Conservation (phyloP, 1,140 invertebrate genomes). For the Orchesella cincta region DNA sequence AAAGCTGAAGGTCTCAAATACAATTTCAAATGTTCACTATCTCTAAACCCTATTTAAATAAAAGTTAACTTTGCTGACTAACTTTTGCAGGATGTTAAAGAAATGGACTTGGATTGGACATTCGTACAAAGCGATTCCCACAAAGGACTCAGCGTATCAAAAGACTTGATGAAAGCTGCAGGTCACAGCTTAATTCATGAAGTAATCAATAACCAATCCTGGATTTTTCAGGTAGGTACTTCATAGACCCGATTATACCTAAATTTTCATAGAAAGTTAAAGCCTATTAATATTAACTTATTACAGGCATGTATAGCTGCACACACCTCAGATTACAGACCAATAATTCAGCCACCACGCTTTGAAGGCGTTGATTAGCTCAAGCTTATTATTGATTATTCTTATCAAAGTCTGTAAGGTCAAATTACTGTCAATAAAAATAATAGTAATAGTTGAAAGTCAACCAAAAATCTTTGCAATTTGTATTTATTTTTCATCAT, state of each 20-base stretch:
- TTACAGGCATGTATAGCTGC: slow-evolving; percentile 21
- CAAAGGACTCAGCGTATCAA: slow-evolving; percentile 8
- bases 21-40: slow-evolving; percentile 14
- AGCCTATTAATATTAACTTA: background rate
- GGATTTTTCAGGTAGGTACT: slow-evolving; percentile 9
- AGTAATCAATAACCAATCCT: background rate
- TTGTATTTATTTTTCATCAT: too few species aligned
- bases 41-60: background rate
- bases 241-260: too few species aligned
- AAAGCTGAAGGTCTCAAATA: background rate
- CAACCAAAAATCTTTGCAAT: too few species aligned
- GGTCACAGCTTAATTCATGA: background rate
- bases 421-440: too few species aligned
- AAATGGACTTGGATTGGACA: slow-evolving; percentile 43
- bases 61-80: background rate
- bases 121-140: slow-evolving; percentile 39
- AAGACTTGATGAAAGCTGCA: background rate
- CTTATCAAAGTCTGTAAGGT: too few species aligned
- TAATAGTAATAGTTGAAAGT: too few species aligned
- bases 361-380: slow-evolving; percentile 34
- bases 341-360: background rate
- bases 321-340: background rate
- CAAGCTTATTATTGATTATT: too few species aligned
- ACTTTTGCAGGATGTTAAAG: slow-evolving; percentile 41
- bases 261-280: background rate